Evolutionary conservation across 64 coral and sea anemone genomes (phyloP).

Genomic region (Acropora yongei): DNA sequence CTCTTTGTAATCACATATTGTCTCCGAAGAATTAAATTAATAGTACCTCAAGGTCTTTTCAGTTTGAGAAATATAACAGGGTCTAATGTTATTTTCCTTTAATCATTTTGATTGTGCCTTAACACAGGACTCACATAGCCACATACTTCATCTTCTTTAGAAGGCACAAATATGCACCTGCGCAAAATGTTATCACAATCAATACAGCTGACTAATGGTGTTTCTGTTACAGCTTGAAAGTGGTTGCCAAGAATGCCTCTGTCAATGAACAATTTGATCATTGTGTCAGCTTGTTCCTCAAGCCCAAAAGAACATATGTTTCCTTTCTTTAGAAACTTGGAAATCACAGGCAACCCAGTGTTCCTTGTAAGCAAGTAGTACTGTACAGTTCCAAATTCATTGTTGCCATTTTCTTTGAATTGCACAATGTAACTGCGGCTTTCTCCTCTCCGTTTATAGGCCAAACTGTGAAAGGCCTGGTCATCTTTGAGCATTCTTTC

Average conservation of each 20-base stretch:
- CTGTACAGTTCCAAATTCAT: neutral
- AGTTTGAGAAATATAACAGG: neutral
- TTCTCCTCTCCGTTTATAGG: neutral
- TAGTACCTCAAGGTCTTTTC: neutral
- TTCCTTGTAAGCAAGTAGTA: neutral
- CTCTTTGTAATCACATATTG: neutral
- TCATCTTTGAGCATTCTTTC: no score
- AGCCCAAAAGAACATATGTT: neutral
- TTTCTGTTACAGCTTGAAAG: neutral
- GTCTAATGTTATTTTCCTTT: neutral
- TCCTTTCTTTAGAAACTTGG: neutral
- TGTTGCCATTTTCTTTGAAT: neutral
- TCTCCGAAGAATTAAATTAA: neutral
- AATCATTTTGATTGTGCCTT: neutral
- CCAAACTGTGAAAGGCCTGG: no score
- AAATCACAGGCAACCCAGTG: neutral
- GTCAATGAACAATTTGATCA: neutral
- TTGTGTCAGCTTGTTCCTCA: neutral
- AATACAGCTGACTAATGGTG: neutral
- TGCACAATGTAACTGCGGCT: conserved; percentile 1
- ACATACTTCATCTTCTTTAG: neutral
- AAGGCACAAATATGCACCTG: neutral
- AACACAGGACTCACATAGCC: neutral
- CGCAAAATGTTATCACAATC: neutral
- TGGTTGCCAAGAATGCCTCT: neutral